Evolutionary conservation across 2,797 vertebrate species (phyloP), one percentile per base, ranked within the genome.

Genomic region (Coreius guichenoti): DNA sequence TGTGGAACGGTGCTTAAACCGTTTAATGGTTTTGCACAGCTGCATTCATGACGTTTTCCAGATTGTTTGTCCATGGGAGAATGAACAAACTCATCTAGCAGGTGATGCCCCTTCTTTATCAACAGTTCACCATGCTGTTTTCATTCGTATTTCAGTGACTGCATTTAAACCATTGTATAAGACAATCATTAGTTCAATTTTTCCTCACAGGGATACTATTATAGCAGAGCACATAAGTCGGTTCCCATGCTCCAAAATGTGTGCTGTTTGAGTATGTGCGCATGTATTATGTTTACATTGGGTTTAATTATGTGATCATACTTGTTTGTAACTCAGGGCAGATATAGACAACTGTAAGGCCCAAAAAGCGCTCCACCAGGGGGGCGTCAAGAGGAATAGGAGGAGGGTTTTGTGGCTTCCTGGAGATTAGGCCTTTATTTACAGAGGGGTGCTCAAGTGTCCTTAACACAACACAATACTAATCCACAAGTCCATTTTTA

Each of bases 371-470:
- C 76, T 81, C 23, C 45, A 47, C 26, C 51, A 69, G 33, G 80
- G 79, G 73, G 67, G n/a, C 9, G 49, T 65, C 56, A 83, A 63
- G 83, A 75, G 69, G 80, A 75, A n/a, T 58, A 69, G 56, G 80
- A 80, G 81, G 81, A 88, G 91, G 92, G 89, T 90, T 92, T 87
- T 88, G 88, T 84, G 91, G 91, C 91, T 95, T 94, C 93, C 93
- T 94, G 90, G 78, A 91, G 94, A 94, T 95, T 94, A 94, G 84
- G 8, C 12, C 81, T 8, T 83, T 94, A 92, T 95, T 95, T 94
- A 91, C 83, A 92, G 87, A 94, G 91, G 85, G 85, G 89, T 80
- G 87, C 91, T 93, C 86, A 92, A 94, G 89, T 90, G 90, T 88
- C 89, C 82, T 87, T 90, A 92, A 73, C 84, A 92, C 92, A 95